Percentiles rank a stretch among this genome's conserved stretches.
These are phyloP conservation scores for Andricus quercusramuli DNA, from an alignment of 2,888 invertebrate genomes.

Conservation along the genomic window DNA sequence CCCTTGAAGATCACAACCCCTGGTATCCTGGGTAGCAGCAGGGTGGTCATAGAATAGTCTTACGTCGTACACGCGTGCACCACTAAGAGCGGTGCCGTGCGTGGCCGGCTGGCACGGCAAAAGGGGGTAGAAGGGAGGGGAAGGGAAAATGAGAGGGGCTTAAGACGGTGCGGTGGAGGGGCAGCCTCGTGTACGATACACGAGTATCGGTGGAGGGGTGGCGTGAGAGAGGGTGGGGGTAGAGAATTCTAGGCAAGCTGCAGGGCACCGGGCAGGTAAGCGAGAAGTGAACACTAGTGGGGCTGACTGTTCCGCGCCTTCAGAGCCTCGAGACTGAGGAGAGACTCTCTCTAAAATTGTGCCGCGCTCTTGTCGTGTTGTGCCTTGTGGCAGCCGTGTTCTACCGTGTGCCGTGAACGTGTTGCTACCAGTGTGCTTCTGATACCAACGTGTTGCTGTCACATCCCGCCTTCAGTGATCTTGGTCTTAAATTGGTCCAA, in stretches of 20 bases:
- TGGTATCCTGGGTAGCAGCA: background rate
- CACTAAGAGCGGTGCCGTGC: constrained; percentile 28
- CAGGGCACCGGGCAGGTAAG: constrained; percentile 72
- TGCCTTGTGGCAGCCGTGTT: constrained; percentile 47
- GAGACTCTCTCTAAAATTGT: constrained; percentile 56
- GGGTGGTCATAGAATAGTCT: background rate
- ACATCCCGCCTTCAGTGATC: constrained; percentile 10
- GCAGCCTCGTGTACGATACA: constrained; percentile 68
- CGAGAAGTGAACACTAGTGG: constrained; percentile 73
- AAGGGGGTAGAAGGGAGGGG: constrained; percentile 47
- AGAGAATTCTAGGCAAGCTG: constrained; percentile 69
- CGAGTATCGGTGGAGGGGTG: constrained; percentile 67
- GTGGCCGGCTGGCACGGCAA: constrained; percentile 34
- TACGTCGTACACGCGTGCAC: constrained; percentile 22
- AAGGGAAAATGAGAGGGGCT: constrained; percentile 50
- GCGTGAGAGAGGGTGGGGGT: constrained; percentile 67
- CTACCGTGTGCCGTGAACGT: constrained; percentile 29
- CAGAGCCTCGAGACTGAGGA: constrained; percentile 62
- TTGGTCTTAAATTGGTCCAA: constrained; percentile 14
- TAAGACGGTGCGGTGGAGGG: constrained; percentile 64
- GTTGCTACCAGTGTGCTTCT: constrained; percentile 13
- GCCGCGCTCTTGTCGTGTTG: constrained; percentile 45
- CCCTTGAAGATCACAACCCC: background rate
- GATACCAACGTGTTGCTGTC: constrained; percentile 8
- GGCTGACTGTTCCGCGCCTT: constrained; percentile 75